Conservation (phyloP, 1,140 invertebrate species). For the Tetragnatha versicolor region DNA sequence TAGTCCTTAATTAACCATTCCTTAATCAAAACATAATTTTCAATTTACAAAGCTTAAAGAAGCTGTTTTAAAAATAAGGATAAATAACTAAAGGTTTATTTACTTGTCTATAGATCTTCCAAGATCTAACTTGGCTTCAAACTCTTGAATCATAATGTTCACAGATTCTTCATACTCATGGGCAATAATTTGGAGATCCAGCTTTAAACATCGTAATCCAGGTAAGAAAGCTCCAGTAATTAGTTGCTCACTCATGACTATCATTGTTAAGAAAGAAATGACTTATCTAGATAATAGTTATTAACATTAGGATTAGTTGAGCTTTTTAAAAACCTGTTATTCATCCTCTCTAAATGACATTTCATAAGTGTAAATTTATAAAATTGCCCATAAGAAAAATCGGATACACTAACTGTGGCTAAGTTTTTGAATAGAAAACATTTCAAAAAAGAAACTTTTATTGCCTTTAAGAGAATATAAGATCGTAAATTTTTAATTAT, state of each 20-base stretch:
- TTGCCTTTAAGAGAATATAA: neutral
- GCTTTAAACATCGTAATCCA: conserved; percentile 63
- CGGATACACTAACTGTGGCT: too few species aligned
- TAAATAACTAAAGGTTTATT: neutral
- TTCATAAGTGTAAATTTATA: too few species aligned
- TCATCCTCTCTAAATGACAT: too few species aligned
- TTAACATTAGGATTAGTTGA: too few species aligned
- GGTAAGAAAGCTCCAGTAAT: conserved; percentile 64
- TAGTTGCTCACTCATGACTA: conserved; percentile 65
- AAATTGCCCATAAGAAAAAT: too few species aligned
- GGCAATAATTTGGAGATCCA: conserved; percentile 62
- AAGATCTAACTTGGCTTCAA: conserved; percentile 63
- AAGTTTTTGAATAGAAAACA: too few species aligned
- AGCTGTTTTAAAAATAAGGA: neutral
- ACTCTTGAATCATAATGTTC: conserved; percentile 64
- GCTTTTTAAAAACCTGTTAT: too few species aligned
- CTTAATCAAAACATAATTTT: too few species aligned
- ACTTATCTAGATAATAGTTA: too few species aligned
- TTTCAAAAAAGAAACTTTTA: neutral
- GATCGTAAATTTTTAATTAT: neutral
- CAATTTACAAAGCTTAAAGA: too few species aligned
- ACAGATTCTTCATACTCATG: conserved; percentile 64
- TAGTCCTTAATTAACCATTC: too few species aligned
- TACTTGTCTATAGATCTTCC: conserved; percentile 56
- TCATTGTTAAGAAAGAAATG: conserved; percentile 57